These are phyloP conservation scores for Spheniscus mendiculus DNA, from an alignment of 2,113 vertebrate genomes.

Conservation along the genomic window DNA sequence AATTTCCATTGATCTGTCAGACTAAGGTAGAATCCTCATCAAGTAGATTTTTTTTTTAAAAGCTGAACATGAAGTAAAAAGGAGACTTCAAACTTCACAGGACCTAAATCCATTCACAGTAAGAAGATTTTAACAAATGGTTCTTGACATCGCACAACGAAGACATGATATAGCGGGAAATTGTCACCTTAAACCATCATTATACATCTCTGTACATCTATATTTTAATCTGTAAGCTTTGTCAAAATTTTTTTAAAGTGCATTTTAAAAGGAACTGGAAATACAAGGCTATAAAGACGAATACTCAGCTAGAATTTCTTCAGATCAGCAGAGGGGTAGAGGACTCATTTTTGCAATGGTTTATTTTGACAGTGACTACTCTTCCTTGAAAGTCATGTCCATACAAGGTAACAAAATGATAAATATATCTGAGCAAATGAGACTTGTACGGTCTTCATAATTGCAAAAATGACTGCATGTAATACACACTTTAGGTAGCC, in stretches of 20 bases:
- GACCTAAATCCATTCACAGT: neutral
- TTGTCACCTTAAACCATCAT: neutral
- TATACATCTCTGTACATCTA: neutral
- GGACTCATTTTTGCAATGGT: constrained; percentile 40
- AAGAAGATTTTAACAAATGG: neutral
- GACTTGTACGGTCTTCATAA: constrained; percentile 4
- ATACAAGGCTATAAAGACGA: neutral
- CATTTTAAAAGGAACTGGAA: neutral
- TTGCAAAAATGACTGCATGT: neutral
- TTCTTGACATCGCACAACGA: neutral
- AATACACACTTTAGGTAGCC: neutral
- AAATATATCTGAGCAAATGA: constrained; percentile 40
- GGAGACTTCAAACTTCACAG: neutral
- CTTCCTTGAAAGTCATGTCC: constrained; percentile 60
- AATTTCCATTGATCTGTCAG: constrained; percentile 2
- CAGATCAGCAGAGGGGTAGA: constrained; percentile 58
- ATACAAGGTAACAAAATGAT: neutral
- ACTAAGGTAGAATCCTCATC: neutral
- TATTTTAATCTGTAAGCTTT: neutral
- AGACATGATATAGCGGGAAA: neutral
- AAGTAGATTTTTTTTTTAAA: neutral
- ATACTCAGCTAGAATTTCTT: constrained; percentile 67
- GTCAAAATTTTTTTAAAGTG: neutral
- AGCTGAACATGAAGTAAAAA: neutral
- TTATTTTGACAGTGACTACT: constrained; percentile 61